A percentile compares a stretch with the other conserved stretches of the same genome.
Evolutionary conservation across 1,140 invertebrate genomes (phyloP).

Genomic region (Magallana angulata): DNA sequence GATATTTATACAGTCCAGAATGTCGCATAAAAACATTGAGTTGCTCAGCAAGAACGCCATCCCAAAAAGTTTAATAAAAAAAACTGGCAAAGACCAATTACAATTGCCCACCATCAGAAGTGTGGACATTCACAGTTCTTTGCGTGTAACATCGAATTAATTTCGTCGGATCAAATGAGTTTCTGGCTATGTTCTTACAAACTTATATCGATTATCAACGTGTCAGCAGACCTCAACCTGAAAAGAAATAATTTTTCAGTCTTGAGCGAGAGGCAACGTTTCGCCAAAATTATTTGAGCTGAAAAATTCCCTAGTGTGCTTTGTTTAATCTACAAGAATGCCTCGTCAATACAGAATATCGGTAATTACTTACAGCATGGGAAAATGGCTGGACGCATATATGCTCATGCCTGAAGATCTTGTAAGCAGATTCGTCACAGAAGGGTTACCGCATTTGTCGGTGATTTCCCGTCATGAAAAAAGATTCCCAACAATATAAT

Average conservation of each 20-base stretch:
- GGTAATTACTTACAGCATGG: background rate
- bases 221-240: constrained; percentile 7
- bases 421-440: too few relatives aligned
- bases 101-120: background rate
- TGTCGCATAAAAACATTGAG: background rate
- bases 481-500: too few relatives aligned
- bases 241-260: constrained; percentile 21
- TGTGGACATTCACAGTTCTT: background rate
- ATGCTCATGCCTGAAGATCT: too few relatives aligned
- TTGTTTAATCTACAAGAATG: constrained; percentile 29
- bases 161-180: constrained; percentile 25
- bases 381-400: background rate
- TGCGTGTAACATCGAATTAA: constrained; percentile 31
- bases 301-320: constrained; percentile 32
- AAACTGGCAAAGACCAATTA: background rate
- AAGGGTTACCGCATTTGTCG: too few relatives aligned
- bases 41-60: background rate
- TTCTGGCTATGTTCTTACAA: constrained; percentile 7
- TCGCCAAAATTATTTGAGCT: constrained; percentile 28
- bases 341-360: constrained; percentile 7
- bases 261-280: background rate
- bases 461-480: too few relatives aligned
- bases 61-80: background rate
- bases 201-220: constrained; percentile 2
- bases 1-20: constrained; percentile 10